phyloP scores from a whole-genome alignment of 2,113 vertebrate species.

The Larimichthys polyactis region DNA sequence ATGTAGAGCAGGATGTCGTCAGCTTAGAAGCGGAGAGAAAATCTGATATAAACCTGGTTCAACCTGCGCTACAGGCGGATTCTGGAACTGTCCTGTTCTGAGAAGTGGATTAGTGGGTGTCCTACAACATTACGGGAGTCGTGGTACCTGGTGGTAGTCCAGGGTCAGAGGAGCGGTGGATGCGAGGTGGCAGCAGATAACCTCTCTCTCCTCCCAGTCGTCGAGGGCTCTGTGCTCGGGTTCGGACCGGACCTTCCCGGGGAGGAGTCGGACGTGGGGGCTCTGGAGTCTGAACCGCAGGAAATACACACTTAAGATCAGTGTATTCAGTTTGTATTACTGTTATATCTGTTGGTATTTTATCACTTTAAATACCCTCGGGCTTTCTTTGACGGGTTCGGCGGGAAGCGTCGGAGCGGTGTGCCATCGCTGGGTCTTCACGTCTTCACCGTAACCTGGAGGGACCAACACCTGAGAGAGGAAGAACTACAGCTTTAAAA shows the following conservation, averaged over 20 bases:
- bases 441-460: slow-evolving; percentile 94
- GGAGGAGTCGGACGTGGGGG: slow-evolving; percentile 69
- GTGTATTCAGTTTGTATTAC: not conserved
- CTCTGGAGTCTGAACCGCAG: slow-evolving; percentile 86
- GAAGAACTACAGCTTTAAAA: not conserved
- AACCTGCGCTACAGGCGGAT: no score
- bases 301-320: not conserved
- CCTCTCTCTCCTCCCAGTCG: slow-evolving; percentile 82
- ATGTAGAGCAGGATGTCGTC: no score
- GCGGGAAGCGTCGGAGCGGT: slow-evolving; percentile 28
- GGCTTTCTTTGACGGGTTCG: slow-evolving; percentile 80
- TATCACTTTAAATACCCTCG: slow-evolving; percentile 78
- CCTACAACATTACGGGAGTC: slow-evolving; percentile 8
- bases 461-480: slow-evolving; percentile 89
- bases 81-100: no score
- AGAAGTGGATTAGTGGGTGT: not conserved
- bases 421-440: slow-evolving; percentile 89
- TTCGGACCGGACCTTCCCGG: slow-evolving; percentile 75
- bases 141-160: slow-evolving; percentile 85
- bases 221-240: slow-evolving; percentile 86
- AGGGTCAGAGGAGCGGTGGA: slow-evolving; percentile 92
- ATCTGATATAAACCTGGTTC: no score
- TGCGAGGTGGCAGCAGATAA: slow-evolving; percentile 90
- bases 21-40: no score
- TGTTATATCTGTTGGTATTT: not conserved